These are phyloP conservation scores for Axea sp. DNA, from an alignment of 2,888 invertebrate species.

Conservation along the genomic window DNA sequence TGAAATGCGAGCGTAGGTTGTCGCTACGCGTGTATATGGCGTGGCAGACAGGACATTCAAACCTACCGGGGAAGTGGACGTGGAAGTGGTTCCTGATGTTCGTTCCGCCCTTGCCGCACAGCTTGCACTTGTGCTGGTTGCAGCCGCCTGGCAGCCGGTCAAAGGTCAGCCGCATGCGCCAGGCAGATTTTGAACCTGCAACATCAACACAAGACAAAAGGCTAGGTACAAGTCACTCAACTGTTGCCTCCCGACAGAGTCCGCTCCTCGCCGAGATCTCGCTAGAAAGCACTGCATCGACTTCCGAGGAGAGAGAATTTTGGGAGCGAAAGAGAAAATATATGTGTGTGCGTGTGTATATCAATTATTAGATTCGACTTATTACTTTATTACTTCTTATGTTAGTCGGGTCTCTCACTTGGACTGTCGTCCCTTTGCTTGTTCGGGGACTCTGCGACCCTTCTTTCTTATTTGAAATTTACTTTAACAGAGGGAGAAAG, in stretches of 20 bases:
- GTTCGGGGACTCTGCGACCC: too few relatives aligned
- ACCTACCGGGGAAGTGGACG: constrained; percentile 95
- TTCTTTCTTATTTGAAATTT: constrained; percentile 8
- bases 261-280: constrained; percentile 36
- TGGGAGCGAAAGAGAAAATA: constrained; percentile 58
- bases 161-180: constrained; percentile 97
- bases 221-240: constrained; percentile 70
- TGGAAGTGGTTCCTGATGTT: constrained; percentile 97
- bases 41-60: constrained; percentile 94
- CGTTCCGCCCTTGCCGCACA: constrained; percentile 96
- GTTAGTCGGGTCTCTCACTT: neutral
- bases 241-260: constrained; percentile 71
- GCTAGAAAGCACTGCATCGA: constrained; percentile 27
- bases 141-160: constrained; percentile 95
- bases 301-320: constrained; percentile 47
- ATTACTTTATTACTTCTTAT: neutral
- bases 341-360: constrained; percentile 14
- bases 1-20: constrained; percentile 95
- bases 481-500: constrained; percentile 49
- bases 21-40: constrained; percentile 95
- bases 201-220: constrained; percentile 82
- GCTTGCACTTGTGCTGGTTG: constrained; percentile 95
- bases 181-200: constrained; percentile 93
- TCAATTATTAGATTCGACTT: too few relatives aligned
- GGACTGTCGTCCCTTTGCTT: constrained; percentile 1